Conservation (phyloP, 2,113 vertebrate species). For the Hoplias malabaricus region DNA sequence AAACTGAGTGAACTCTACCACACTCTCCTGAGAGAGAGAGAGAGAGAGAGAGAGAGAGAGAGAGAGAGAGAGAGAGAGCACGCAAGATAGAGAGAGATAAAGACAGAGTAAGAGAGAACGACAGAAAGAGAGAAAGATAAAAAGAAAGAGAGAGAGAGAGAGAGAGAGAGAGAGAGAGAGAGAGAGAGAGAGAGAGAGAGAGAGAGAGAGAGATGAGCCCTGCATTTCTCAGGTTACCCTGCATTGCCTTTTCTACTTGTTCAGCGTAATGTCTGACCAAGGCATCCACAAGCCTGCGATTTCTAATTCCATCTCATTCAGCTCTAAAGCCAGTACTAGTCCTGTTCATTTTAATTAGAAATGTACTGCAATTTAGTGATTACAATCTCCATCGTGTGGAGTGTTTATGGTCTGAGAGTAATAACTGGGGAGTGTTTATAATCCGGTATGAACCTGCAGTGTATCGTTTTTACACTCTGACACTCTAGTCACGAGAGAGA, state of each 20-base stretch:
- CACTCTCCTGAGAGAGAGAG: slow-evolving; percentile 71
- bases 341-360: too few relatives aligned
- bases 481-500: too few relatives aligned
- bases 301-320: background rate
- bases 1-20: slow-evolving; percentile 86
- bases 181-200: too few relatives aligned
- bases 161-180: too few relatives aligned
- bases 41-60: background rate
- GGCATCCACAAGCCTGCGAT: background rate
- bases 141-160: background rate
- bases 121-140: background rate
- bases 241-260: background rate
- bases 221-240: too few relatives aligned
- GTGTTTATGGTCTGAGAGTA: background rate
- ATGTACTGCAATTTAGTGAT: too few relatives aligned
- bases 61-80: background rate
- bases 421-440: background rate
- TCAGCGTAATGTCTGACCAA: background rate
- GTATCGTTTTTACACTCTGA: background rate
- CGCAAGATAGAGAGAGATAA: background rate
- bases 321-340: background rate
- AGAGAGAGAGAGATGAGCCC: too few relatives aligned
- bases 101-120: background rate
- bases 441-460: background rate
- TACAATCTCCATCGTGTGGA: background rate